A percentile compares a stretch with the other conserved stretches of the same genome.
phyloP scores from a whole-genome alignment of 2,113 vertebrate genomes.

The Agapornis roseicollis region DNA sequence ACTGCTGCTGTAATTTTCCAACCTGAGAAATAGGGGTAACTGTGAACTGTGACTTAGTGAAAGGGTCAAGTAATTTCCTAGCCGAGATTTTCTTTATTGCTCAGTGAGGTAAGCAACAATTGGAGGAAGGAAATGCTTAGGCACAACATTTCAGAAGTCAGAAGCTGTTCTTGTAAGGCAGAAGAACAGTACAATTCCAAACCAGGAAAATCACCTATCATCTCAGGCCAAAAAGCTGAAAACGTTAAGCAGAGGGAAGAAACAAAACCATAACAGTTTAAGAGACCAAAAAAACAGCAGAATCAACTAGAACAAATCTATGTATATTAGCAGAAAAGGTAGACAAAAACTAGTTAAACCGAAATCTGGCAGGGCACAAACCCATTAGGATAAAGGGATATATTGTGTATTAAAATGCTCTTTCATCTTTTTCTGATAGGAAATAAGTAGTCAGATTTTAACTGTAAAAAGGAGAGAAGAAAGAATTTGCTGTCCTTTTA shows the following conservation, averaged over 20 bases:
- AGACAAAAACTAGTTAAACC: not conserved
- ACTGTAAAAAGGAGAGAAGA: not conserved
- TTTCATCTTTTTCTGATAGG: not conserved
- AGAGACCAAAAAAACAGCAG: not conserved
- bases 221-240: not conserved
- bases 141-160: not conserved
- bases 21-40: not conserved
- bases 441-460: not conserved
- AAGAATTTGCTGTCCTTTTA: not conserved
- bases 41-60: not conserved
- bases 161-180: constrained; percentile 14
- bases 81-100: constrained; percentile 6
- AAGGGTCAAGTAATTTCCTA: not conserved
- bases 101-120: constrained; percentile 44
- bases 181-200: not conserved
- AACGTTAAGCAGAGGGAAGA: not conserved
- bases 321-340: not conserved
- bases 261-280: not conserved
- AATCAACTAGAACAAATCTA: not conserved
- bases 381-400: not conserved
- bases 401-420: not conserved
- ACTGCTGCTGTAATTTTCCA: not conserved
- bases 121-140: constrained; percentile 58
- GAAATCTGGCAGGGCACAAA: not conserved
- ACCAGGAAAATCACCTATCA: not conserved